Evolutionary conservation across 2,888 invertebrate genomes (phyloP).

Genomic region (Monochamus alternatus): DNA sequence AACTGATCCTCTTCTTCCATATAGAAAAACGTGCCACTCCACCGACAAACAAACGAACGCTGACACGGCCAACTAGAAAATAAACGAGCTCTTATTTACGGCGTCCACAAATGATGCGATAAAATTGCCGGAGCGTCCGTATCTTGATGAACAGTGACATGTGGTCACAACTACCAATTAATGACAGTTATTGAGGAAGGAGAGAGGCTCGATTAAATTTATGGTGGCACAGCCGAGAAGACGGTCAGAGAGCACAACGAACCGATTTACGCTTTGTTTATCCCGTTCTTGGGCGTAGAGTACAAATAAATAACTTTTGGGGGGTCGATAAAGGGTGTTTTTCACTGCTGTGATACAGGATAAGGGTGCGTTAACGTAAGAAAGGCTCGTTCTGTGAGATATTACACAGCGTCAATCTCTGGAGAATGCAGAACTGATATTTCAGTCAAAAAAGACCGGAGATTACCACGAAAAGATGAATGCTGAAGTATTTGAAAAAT

Average conservation of each 20-base stretch:
- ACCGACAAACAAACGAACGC: constrained; percentile 22
- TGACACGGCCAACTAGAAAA: constrained; percentile 22
- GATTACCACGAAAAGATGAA: no score
- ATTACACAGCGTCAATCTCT: no score
- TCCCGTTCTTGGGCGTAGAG: neutral
- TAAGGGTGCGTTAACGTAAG: no score
- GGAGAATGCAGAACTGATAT: no score
- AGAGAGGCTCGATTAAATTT: constrained; percentile 20
- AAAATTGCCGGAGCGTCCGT: constrained; percentile 18
- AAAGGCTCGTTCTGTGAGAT: no score
- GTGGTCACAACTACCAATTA: constrained; percentile 43
- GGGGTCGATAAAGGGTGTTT: no score
- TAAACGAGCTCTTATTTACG: constrained; percentile 22
- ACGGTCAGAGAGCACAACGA: neutral
- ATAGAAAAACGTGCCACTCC: constrained; percentile 22
- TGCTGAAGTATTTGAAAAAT: no score
- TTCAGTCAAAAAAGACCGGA: no score
- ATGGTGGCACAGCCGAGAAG: neutral
- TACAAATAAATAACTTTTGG: no score
- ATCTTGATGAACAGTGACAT: constrained; percentile 41
- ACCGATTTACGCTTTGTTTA: neutral
- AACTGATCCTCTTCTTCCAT: neutral
- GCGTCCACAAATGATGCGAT: constrained; percentile 22
- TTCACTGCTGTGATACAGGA: no score
- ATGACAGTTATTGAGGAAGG: constrained; percentile 36